phyloP scores from a whole-genome alignment of 2,113 vertebrate genomes.

The Piaya cayana region DNA sequence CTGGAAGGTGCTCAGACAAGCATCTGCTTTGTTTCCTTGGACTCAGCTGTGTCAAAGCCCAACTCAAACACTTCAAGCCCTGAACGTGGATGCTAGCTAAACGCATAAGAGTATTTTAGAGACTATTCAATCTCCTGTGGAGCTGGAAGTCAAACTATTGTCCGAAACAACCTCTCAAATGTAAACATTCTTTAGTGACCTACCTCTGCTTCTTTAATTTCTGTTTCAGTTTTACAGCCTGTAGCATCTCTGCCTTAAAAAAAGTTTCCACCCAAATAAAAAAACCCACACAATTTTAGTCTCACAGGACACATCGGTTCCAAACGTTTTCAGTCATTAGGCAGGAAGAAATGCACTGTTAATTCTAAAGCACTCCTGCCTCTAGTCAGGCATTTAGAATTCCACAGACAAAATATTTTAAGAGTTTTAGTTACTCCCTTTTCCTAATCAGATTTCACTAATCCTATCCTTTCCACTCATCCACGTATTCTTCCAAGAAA shows the following conservation, averaged over 20 bases:
- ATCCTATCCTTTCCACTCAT: slow-evolving; percentile 38
- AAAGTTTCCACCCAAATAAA: not conserved
- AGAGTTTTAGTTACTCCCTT: slow-evolving; percentile 23
- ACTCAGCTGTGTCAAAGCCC: not conserved
- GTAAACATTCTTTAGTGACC: not conserved
- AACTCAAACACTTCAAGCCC: not conserved
- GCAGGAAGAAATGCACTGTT: not conserved
- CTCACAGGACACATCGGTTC: not conserved
- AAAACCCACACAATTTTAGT: not conserved
- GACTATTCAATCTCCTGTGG: not conserved
- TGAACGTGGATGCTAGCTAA: not conserved
- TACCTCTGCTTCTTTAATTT: not conserved
- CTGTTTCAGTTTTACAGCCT: not conserved
- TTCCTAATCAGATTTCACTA: slow-evolving; percentile 52
- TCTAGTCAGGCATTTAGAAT: slow-evolving; percentile 33
- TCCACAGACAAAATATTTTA: slow-evolving; percentile 33
- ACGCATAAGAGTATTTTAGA: not conserved
- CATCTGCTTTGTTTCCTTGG: not conserved
- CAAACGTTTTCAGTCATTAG: not conserved
- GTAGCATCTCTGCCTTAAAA: not conserved
- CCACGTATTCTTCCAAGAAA: slow-evolving; percentile 33
- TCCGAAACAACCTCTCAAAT: not conserved
- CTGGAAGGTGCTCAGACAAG: not conserved
- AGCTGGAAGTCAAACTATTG: not conserved
- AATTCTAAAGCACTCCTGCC: not conserved